Conservation (phyloP, 2,888 invertebrate species). For the Netelia inedita region DNA sequence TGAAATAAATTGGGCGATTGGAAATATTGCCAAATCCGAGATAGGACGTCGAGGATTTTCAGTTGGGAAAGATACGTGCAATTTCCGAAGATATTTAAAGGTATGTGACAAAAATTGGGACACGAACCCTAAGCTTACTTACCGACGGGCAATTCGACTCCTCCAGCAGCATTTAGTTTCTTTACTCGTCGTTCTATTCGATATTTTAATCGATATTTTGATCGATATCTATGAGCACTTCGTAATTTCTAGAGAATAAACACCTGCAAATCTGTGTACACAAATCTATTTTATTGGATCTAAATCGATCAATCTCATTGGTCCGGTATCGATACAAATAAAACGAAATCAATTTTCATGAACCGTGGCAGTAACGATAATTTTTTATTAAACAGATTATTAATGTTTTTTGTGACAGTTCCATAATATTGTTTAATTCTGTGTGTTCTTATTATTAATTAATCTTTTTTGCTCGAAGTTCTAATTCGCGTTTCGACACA, state of each 20-base stretch:
- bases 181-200: neutral
- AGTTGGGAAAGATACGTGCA: constrained; percentile 29
- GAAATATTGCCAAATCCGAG: constrained; percentile 1
- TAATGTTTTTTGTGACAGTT: too few relatives aligned
- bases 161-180: neutral
- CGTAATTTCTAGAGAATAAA: too few relatives aligned
- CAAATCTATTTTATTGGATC: neutral
- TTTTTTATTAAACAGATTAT: too few relatives aligned
- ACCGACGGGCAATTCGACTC: constrained; percentile 4
- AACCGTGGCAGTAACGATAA: too few relatives aligned
- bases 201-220: too few relatives aligned
- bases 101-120: constrained; percentile 30
- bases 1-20: neutral
- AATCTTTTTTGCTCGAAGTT: neutral
- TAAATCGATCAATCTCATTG: too few relatives aligned
- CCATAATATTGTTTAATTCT: neutral
- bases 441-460: neutral
- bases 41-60: constrained; percentile 36
- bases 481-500: neutral
- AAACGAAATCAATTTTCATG: too few relatives aligned
- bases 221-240: too few relatives aligned
- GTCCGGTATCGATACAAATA: too few relatives aligned
- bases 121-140: neutral
- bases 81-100: constrained; percentile 32
- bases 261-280: neutral